Conservation (phyloP, 2,113 vertebrate genomes). For the Pagrus major region DNA sequence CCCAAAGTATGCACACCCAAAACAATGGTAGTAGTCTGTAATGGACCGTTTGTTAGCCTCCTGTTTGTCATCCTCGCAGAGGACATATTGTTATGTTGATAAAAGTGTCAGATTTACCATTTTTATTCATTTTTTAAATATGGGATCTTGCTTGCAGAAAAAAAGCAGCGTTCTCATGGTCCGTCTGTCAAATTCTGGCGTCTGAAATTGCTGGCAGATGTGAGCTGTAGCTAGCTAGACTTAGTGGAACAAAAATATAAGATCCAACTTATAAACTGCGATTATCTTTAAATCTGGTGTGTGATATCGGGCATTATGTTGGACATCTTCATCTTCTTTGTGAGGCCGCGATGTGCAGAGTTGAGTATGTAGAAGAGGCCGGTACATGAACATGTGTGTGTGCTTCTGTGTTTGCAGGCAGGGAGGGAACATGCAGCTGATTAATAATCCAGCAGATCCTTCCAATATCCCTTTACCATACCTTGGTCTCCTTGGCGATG, state of each 20-base stretch:
- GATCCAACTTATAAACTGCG: not conserved
- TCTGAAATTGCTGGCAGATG: not conserved
- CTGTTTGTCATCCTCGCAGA: no score
- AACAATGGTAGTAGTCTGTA: no score
- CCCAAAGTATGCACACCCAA: no score
- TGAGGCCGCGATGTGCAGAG: not conserved
- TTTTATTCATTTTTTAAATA: no score
- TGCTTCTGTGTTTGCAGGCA: conserved; percentile 9
- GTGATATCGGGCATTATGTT: not conserved
- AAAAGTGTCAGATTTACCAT: no score
- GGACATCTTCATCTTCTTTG: no score
- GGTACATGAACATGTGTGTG: conserved; percentile 13
- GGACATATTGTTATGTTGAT: no score
- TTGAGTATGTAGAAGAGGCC: not conserved
- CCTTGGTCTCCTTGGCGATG: conserved; percentile 94
- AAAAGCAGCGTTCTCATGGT: no score
- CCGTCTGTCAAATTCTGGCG: not conserved
- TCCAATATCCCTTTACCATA: conserved; percentile 90
- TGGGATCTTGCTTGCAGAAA: no score
- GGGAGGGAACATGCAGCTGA: conserved; percentile 56
- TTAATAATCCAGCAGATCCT: conserved; percentile 79
- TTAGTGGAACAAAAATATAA: not conserved
- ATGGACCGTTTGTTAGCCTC: no score
- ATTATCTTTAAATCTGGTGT: not conserved
- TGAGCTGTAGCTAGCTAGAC: not conserved